Percentiles rank a stretch among this genome's conserved stretches.
Evolutionary conservation across 2,797 vertebrate species (phyloP).

Genomic region (Philypnodon macrostomus): DNA sequence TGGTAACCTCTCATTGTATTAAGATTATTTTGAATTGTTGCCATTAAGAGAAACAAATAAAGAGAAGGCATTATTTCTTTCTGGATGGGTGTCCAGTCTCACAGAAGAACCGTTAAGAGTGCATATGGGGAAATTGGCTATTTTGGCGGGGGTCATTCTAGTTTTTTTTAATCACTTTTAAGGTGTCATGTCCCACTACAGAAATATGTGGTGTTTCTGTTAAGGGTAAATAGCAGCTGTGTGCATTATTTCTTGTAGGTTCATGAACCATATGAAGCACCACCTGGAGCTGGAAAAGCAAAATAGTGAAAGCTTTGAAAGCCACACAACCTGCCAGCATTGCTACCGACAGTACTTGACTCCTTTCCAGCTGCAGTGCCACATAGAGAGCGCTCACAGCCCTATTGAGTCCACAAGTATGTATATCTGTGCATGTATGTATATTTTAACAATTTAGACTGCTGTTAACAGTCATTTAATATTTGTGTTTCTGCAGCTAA

Average conservation of each 20-base stretch:
- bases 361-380: slow-evolving; percentile 97
- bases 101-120: too few species aligned
- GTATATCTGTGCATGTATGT: too few species aligned
- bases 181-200: not conserved
- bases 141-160: too few species aligned
- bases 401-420: slow-evolving; percentile 92
- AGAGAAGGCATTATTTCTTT: too few species aligned
- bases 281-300: slow-evolving; percentile 98
- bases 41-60: too few species aligned
- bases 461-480: slow-evolving; percentile 5
- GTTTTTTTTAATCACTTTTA: too few species aligned
- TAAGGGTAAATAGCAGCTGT: slow-evolving; percentile 3
- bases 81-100: too few species aligned
- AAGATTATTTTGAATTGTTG: too few species aligned
- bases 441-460: not conserved
- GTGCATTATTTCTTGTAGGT: slow-evolving; percentile 72
- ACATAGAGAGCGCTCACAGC: slow-evolving; percentile 96
- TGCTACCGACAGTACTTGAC: slow-evolving; percentile 97
- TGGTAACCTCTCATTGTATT: too few species aligned
- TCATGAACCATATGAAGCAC: slow-evolving; percentile 99
- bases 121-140: too few species aligned
- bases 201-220: not conserved
- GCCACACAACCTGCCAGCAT: slow-evolving; percentile 97
- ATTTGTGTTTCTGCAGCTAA: slow-evolving; percentile 80
- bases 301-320: slow-evolving; percentile 98